Evolutionary conservation across 2,113 vertebrate species (phyloP).

Genomic region (Lagopus muta): DNA sequence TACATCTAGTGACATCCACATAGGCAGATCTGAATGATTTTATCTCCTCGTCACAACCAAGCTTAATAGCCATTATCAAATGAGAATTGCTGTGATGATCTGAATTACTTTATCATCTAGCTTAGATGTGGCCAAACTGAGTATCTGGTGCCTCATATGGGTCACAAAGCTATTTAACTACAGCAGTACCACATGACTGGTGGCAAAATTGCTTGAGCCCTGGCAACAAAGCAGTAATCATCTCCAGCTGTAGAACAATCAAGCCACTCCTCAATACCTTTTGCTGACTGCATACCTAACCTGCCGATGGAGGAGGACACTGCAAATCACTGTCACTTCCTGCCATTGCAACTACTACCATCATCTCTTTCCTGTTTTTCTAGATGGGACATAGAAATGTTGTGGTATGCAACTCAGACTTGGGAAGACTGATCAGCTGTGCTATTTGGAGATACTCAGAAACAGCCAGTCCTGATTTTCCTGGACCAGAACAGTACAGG

Average conservation of each 20-base stretch:
- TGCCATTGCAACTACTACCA: not conserved
- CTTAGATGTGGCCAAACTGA: not conserved
- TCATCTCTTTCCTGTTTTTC: not conserved
- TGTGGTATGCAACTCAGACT: too few species aligned
- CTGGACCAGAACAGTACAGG: not conserved
- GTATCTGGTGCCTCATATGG: not conserved
- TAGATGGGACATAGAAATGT: too few species aligned
- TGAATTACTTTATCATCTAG: not conserved
- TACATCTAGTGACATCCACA: not conserved
- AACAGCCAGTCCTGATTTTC: not conserved
- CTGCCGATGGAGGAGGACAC: not conserved
- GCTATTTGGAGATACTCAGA: not conserved
- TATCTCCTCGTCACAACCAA: not conserved
- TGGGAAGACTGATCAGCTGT: not conserved
- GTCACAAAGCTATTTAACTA: not conserved
- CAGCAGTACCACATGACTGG: not conserved
- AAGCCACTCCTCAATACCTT: not conserved
- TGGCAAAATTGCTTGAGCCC: not conserved
- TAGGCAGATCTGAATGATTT: not conserved
- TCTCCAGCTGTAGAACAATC: not conserved
- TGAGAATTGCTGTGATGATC: not conserved
- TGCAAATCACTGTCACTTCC: not conserved
- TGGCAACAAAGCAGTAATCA: not conserved
- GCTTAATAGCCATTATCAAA: not conserved
- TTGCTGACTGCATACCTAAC: not conserved